A percentile compares a stretch with the other conserved stretches of the same genome.
Conservation (phyloP, 2,113 vertebrate species). For the Bucco capensis region DNA sequence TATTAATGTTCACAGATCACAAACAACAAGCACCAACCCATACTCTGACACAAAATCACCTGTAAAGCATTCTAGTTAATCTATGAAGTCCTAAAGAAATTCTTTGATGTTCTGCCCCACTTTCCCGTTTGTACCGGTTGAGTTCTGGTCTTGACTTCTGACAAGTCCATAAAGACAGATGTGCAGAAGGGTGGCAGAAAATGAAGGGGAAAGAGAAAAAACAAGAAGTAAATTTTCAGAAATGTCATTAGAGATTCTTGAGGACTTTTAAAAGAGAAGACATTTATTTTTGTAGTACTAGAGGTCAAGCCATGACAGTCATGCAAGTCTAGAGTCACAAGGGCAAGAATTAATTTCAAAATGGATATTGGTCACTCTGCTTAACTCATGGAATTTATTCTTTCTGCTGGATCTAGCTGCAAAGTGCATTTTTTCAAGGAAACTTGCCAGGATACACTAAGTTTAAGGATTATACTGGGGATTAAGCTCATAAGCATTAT, state of each 20-base stretch:
- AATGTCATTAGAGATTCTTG: not conserved
- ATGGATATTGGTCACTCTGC: not conserved
- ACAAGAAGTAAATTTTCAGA: not conserved
- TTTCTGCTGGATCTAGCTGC: not conserved
- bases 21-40: not conserved
- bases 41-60: not conserved
- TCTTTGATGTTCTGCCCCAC: not conserved
- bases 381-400: not conserved
- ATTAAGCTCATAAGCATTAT: conserved; percentile 12
- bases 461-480: not conserved
- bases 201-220: not conserved
- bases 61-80: not conserved
- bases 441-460: conserved; percentile 3
- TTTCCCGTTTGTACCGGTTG: not conserved
- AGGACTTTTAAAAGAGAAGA: not conserved
- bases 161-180: not conserved
- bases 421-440: not conserved
- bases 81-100: not conserved
- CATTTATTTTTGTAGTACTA: not conserved
- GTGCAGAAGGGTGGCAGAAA: not conserved
- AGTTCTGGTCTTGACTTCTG: not conserved
- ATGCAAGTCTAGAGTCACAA: not conserved
- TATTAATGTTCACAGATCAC: not conserved
- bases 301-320: not conserved
- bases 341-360: not conserved